Evolutionary conservation across 2,113 vertebrate species (phyloP).

Genomic region (Gyps fulvus): DNA sequence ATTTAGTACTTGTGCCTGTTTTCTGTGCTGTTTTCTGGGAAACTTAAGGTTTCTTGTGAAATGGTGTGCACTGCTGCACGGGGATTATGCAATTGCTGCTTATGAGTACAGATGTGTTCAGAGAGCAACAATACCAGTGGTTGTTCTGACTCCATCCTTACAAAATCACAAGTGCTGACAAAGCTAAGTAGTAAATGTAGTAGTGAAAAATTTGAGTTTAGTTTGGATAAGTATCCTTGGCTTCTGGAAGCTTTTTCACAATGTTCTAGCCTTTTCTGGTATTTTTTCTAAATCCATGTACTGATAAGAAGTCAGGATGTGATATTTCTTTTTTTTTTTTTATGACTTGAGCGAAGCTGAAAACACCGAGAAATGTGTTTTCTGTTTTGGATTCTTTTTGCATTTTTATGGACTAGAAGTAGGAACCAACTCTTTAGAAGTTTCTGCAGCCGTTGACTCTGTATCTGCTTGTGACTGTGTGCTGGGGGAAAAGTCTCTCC

Average conservation of each 20-base stretch:
- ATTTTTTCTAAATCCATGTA: neutral
- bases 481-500: neutral
- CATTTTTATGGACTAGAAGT: neutral
- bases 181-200: neutral
- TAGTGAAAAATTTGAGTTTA: neutral
- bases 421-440: neutral
- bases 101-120: rapidly evolving
- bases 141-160: neutral
- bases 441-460: neutral
- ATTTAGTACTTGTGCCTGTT: no score
- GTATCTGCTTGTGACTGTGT: neutral
- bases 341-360: neutral
- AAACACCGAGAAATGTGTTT: neutral
- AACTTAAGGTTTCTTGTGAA: neutral
- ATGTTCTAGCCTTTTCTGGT: neutral
- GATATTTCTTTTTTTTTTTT: neutral
- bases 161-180: neutral
- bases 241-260: neutral
- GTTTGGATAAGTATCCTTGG: neutral
- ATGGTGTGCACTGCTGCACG: neutral
- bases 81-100: neutral
- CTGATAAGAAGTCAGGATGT: neutral
- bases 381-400: neutral
- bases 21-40: neutral
- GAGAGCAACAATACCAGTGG: neutral